phyloP scores from a whole-genome alignment of 2,113 vertebrate species.

The Crypturellus undulatus region DNA sequence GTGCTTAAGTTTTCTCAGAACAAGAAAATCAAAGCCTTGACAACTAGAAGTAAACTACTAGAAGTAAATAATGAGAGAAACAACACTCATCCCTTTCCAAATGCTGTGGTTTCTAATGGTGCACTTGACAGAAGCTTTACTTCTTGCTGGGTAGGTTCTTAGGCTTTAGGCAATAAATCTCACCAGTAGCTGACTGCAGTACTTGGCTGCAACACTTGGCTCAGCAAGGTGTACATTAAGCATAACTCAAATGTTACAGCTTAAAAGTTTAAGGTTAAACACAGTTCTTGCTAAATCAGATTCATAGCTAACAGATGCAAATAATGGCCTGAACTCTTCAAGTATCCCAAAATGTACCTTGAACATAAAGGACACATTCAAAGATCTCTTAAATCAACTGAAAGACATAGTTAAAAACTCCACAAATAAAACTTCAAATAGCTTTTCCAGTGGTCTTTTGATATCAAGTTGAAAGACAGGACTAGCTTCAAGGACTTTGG shows the following conservation, averaged over 20 bases:
- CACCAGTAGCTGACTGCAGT: not conserved
- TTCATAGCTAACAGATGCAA: not conserved
- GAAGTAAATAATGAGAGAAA: not conserved
- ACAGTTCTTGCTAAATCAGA: not conserved
- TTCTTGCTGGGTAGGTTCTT: not conserved
- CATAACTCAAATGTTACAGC: not conserved
- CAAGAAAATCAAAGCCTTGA: not conserved
- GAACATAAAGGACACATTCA: not conserved
- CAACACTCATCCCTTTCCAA: not conserved
- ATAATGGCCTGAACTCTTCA: not conserved
- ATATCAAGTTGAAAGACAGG: not conserved
- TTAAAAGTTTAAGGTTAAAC: not conserved
- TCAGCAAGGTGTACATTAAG: not conserved
- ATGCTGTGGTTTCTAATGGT: fast-evolving
- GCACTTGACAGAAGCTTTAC: not conserved
- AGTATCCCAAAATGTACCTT: fast-evolving
- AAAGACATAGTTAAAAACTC: not conserved
- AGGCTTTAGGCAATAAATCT: not conserved
- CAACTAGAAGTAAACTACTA: not conserved
- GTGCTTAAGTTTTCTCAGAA: not conserved
- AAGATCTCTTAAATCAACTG: not conserved
- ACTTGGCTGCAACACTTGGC: not conserved
- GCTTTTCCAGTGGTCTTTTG: not conserved
- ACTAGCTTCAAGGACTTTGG: not conserved
- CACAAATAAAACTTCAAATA: not conserved